phyloP scores from a whole-genome alignment of 2,113 vertebrate species.

The Microtus ochrogaster region DNA sequence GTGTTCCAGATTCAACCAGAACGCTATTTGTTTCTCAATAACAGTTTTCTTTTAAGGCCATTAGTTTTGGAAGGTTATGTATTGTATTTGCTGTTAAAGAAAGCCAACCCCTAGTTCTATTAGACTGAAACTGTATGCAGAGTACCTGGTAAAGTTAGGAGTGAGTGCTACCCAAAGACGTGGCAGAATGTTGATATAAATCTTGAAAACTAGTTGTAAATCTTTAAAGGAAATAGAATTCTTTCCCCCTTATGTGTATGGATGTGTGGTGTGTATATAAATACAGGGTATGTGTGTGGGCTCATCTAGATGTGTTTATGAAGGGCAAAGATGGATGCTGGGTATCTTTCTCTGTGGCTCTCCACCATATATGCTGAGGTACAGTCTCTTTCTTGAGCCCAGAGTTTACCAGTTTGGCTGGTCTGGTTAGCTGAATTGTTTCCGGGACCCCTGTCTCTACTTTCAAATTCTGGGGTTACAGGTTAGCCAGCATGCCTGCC shows the following conservation, averaged over 20 bases:
- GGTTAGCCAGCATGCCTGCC: neutral
- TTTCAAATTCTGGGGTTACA: neutral
- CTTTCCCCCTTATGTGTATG: neutral
- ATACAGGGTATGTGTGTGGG: neutral
- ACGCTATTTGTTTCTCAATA: neutral
- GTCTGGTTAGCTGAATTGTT: neutral
- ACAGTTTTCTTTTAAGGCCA: neutral
- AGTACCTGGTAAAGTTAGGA: neutral
- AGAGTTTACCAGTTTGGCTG: neutral
- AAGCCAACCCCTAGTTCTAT: neutral
- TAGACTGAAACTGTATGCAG: neutral
- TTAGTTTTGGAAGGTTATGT: neutral
- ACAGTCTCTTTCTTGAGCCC: neutral
- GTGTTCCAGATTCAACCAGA: neutral
- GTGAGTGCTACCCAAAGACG: neutral
- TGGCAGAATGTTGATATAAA: neutral
- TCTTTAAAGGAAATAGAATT: conserved; percentile 5
- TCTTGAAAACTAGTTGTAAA: neutral
- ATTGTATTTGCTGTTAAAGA: neutral
- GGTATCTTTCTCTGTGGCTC: neutral
- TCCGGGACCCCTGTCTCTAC: neutral
- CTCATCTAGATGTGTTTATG: neutral
- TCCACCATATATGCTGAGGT: too few species aligned
- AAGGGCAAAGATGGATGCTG: neutral
- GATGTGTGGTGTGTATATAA: neutral